Percentiles rank a stretch among this genome's conserved stretches.
phyloP scores from a whole-genome alignment of 2,113 vertebrate species.

The Todiramphus chloris region DNA sequence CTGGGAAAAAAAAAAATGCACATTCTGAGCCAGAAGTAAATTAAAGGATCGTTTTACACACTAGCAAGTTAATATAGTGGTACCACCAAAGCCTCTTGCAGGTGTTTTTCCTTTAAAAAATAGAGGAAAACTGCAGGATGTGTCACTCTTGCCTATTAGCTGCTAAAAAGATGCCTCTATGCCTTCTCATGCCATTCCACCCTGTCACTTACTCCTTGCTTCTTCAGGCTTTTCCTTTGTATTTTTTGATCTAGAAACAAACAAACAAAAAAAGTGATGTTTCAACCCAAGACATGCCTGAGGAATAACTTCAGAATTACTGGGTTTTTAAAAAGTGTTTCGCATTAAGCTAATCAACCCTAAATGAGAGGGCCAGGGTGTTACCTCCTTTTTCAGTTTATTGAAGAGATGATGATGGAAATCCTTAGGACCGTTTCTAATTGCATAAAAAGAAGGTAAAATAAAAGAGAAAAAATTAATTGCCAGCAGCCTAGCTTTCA shows the following conservation, averaged over 20 bases:
- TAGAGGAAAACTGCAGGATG: neutral
- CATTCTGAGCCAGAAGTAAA: neutral
- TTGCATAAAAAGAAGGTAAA: neutral
- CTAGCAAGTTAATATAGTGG: neutral
- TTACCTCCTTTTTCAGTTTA: neutral
- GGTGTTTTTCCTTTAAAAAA: neutral
- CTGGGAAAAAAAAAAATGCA: neutral
- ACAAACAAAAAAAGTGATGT: neutral
- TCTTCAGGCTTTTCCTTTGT: neutral
- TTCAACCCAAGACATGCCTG: neutral
- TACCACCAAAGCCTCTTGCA: neutral
- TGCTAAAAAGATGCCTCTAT: neutral
- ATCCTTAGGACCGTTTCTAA: neutral
- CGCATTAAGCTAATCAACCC: neutral
- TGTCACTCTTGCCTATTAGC: neutral
- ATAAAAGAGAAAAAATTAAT: neutral
- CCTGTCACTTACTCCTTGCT: neutral
- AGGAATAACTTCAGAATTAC: neutral
- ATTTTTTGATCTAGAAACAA: neutral
- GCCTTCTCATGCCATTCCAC: neutral
- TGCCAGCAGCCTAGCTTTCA: neutral
- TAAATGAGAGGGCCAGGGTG: neutral
- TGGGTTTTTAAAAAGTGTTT: rapidly evolving
- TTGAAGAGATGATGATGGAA: neutral
- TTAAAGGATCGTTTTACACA: neutral